Evolutionary conservation across 1,140 invertebrate species (phyloP).

Genomic region (Drosophila orosa): DNA sequence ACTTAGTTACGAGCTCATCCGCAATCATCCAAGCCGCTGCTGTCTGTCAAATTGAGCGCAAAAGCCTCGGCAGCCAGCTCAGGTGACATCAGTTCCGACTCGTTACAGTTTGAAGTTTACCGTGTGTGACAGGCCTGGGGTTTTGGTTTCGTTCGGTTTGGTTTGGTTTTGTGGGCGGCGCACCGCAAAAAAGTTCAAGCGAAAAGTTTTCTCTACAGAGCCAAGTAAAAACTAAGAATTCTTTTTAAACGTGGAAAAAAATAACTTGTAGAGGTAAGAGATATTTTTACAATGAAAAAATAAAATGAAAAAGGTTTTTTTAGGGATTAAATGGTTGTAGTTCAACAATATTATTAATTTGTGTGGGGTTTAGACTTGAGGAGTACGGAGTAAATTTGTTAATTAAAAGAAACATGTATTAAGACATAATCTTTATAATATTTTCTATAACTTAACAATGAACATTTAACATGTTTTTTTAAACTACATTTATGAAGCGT

Average conservation of each 20-base stretch:
- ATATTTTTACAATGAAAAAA: not conserved
- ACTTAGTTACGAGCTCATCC: conserved; percentile 57
- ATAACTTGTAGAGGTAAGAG: not conserved
- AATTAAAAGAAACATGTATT: too few species aligned
- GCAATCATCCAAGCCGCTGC: conserved; percentile 49
- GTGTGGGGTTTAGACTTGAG: too few species aligned
- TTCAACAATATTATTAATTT: too few species aligned
- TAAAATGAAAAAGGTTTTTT: too few species aligned
- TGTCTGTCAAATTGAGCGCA: conserved; percentile 77
- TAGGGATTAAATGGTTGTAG: too few species aligned
- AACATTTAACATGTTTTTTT: too few species aligned
- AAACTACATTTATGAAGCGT: too few species aligned
- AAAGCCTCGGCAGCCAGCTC: conserved; percentile 67
- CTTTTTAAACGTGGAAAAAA: conserved; percentile 2
- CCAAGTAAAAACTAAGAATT: conserved; percentile 29
- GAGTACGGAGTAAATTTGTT: too few species aligned
- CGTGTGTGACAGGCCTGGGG: conserved; percentile 67
- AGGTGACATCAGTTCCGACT: conserved; percentile 77
- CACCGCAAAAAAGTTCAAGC: conserved; percentile 43
- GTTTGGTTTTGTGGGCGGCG: conserved; percentile 42
- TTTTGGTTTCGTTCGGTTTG: conserved; percentile 24
- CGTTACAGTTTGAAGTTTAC: conserved; percentile 81
- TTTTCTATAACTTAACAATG: too few species aligned
- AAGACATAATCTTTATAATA: too few species aligned
- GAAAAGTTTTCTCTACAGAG: conserved; percentile 40